phyloP scores from a whole-genome alignment of 2,113 vertebrate genomes.

The Chaetops frenatus region DNA sequence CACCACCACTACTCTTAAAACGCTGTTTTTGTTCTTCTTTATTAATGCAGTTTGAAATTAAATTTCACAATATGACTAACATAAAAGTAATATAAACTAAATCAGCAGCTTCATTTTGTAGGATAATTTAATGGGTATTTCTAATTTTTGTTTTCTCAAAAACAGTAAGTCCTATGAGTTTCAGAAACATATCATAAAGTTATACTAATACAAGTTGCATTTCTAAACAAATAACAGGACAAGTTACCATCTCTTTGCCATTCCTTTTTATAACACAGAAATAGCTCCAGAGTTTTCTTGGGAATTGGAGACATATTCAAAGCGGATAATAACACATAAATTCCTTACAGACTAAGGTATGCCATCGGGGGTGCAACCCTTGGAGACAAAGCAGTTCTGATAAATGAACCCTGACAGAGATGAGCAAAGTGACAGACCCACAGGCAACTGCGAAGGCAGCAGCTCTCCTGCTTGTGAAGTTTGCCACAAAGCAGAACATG shows the following conservation, averaged over 20 bases:
- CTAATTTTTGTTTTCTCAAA: background rate
- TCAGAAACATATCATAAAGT: background rate
- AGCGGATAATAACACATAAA: background rate
- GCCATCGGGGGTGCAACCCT: background rate
- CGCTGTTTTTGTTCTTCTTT: background rate
- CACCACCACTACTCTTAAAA: background rate
- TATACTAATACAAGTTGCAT: background rate
- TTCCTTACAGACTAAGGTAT: constrained; percentile 3
- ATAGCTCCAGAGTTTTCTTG: background rate
- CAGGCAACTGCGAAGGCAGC: constrained; percentile 12
- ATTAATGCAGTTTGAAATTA: background rate
- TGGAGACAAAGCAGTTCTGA: constrained; percentile 31
- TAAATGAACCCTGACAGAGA: constrained; percentile 26
- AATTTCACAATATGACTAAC: background rate
- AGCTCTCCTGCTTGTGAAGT: background rate
- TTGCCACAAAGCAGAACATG: constrained; percentile 16
- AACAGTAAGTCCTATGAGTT: background rate
- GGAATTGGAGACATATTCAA: background rate
- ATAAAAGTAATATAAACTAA: background rate
- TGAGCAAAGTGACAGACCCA: constrained; percentile 12
- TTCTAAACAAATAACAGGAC: background rate
- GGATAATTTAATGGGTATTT: background rate
- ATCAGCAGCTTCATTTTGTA: background rate
- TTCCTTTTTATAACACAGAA: background rate
- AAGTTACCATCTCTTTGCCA: background rate